Evolutionary conservation across 2,888 invertebrate genomes (phyloP), one percentile per base, ranked within the genome.

Genomic region (Microctonus hyperodae): DNA sequence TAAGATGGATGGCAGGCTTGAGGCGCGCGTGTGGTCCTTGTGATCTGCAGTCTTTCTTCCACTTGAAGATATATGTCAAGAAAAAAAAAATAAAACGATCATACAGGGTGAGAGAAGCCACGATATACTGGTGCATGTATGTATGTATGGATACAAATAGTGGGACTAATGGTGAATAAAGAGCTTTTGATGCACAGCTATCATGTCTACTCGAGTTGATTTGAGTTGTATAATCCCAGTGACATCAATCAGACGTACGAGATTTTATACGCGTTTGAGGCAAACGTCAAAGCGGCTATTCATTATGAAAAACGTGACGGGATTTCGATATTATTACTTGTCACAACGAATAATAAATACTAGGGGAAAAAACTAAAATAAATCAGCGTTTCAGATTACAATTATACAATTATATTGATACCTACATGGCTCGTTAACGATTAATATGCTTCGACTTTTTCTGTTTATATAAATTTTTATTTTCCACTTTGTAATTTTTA

Each of bases 1-100:
- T 71, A 79, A 78, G 80, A 81, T 79, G 77, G 78, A 82, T 79
- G 80, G 77, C 74, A 75, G 61, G 66, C 68, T 69, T 63, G 58
- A 62, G 65, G 70, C 70, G 75, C 73, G 44, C 73, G 44, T 44
- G 75, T 75, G 75, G 75, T 75, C 73, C 73, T 53, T 57, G 63
- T 57, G 62, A 31, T 59, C 68, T 71, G 67, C 56, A 68, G 61
- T 65, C 70, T 67, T 60, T 69, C 69, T 70, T 56, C 65, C 60
- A 51, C 48, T 64, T 25, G 55, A 60, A 64, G 51, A 67, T 51
- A 67, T 51, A 51, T 60, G 37, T 59, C 28, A 53, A 69, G 48
- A 67, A 60, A 60, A 48, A 35, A 69, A 44, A 48, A 59, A 35
- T 33, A 31, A 51, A 25, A 20, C n/a, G 51, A 16, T 11, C 22